Base-by-base conservation (phyloP, 1,140 invertebrate species). In the Dendroctonus valens region DNA sequence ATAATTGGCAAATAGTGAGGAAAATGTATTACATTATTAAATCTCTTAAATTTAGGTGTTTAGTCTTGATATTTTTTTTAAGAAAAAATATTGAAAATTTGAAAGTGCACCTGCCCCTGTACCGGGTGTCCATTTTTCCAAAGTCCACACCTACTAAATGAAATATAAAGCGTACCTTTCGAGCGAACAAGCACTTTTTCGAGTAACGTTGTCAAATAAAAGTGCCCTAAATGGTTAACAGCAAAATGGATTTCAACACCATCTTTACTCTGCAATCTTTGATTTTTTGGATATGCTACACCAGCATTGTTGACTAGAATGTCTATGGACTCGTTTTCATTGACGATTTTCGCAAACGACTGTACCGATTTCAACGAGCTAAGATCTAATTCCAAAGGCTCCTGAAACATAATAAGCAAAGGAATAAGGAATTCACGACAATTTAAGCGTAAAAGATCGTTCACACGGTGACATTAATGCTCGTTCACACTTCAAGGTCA, bases 161-260 rank as follows among this genome's bases (percentile, higher is more conserved):
- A n/a, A 26, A 26, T 26, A 26, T 37, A 41, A 9, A n/a, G 5
- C 39, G 12, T 42, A 8, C 44, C 9, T 26, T 3, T 26, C 26
- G 26, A 26, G 1, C 26, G 26, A 26, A 26, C 26, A 1, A 26
- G 26, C 26, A 26, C 26, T 26, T 26, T 26, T 26, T 26, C 26
- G 26, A 26, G 26, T 26, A 26, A 26, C 26, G 26, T 26, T 2
- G 91, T 95, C 2, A 96, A 78, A n/a, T 93, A 79, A 75, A 94
- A 95, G 74, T 94, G 93, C 11, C 89, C 90, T 44, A 93, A 80
- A 73, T 93, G 87, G 80, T 92, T 92, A 0, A 90, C 86, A 9
- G 87, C 90, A 77, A 92, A 87, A 77, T 92, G 89, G 50, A 88
- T 86, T 80, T 96, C 93, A 80, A 91, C 91, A 0, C 91, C 91